Evolutionary conservation across 2,113 vertebrate species (phyloP), one percentile per base, ranked within the genome.

Genomic region (Paraplagusia blochii): DNA sequence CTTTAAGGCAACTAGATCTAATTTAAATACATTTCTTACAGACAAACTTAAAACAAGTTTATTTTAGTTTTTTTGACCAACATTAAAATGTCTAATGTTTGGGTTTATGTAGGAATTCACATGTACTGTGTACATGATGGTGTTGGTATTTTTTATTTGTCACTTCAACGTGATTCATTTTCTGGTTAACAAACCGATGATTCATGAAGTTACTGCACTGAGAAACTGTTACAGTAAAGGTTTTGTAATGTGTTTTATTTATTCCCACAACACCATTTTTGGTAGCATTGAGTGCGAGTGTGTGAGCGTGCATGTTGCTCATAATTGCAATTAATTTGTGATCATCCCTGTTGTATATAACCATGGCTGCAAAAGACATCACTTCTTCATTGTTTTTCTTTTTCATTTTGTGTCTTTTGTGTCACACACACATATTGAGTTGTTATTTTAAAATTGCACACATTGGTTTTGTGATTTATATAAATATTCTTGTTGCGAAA

Each of bases 401-500:
- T 17, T 10, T 17, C 7, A 18, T 13, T 40, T 17, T 9, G 8
- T 40, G 8, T 64, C 8, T 50, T 7, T 17, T 46, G 11, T 57
- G 8, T 13, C 7, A 44, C 18, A 54, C 49, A 35, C 53, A 58
- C 43, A 58, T 11, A 66, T n/a, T n/a, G 48, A 66, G 34, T 54
- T 40, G 69, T 49, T 44, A 17, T 44, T 63, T 52, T 48, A 16
- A 46, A 50, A 35, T 11, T 58, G 52, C 66, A 52, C 70, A 67
- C 66, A 62, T 73, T 77, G 71, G 47, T 45, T 29, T 72, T 87
- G 83, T 83, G 66, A 80, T 81, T 82, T 72, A 53, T 83, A 87
- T 85, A 86, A 87, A 82, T 58, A 65, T 63, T 79, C 72, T 85
- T 78, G 73, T 77, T n/a, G 77, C 76, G 71, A 56, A 76, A 77